A percentile compares a stretch with the other conserved stretches of the same genome.
These are phyloP conservation scores for Mustelus asterias DNA, from an alignment of 2,113 vertebrate species.

Conservation along the genomic window DNA sequence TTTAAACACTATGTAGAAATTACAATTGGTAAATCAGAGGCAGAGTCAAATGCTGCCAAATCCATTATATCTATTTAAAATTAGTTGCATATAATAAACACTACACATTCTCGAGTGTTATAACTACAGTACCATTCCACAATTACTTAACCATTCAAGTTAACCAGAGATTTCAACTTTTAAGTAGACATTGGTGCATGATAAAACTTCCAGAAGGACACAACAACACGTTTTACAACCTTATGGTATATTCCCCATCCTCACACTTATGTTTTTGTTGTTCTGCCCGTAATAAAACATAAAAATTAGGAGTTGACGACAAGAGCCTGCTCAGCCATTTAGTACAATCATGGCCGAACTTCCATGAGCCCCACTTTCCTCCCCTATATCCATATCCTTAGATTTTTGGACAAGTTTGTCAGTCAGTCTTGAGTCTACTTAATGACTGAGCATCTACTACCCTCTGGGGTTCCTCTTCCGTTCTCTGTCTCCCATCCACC, in stretches of 20 bases:
- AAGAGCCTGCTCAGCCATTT: neutral
- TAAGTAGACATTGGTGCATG: neutral
- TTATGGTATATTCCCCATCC: neutral
- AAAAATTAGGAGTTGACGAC: neutral
- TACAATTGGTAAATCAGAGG: neutral
- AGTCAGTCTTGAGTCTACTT: neutral
- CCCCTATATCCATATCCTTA: neutral
- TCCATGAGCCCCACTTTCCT: neutral
- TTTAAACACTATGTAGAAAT: neutral
- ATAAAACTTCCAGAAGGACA: neutral
- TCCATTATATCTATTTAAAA: neutral
- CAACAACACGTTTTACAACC: neutral
- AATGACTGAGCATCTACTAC: neutral
- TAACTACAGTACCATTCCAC: too few species aligned
- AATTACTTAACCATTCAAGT: too few species aligned
- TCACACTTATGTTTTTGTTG: neutral
- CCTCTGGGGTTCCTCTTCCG: neutral
- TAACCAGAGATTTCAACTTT: neutral
- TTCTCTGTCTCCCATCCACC: neutral
- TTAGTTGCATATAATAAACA: neutral
- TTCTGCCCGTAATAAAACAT: too few species aligned
- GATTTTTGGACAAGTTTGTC: neutral
- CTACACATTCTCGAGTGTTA: neutral
- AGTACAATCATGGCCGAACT: neutral
- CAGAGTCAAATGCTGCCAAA: neutral